Evolutionary conservation across 2,888 invertebrate genomes (phyloP).

Genomic region (Leptinotarsa peninsularis): DNA sequence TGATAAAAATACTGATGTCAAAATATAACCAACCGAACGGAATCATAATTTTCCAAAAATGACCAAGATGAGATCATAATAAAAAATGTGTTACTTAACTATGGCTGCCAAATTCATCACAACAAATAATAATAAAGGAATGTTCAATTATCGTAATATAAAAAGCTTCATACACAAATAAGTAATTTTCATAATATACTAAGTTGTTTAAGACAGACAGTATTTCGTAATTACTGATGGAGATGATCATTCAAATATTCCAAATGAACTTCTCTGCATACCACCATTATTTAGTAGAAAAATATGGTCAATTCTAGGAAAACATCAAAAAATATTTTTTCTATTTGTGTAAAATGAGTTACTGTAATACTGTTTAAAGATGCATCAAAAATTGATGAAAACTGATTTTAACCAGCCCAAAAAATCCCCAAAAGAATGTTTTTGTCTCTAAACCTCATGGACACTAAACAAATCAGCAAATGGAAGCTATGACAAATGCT

Average conservation of each 20-base stretch:
- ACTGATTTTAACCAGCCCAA: no score
- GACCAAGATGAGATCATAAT: slow-evolving; percentile 26
- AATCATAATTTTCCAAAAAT: slow-evolving; percentile 26
- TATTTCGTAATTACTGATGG: slow-evolving; percentile 13
- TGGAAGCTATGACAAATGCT: no score
- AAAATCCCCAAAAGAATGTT: no score
- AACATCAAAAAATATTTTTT: no score
- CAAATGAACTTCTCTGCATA: neutral
- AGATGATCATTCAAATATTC: slow-evolving; percentile 6
- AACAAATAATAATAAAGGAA: slow-evolving; percentile 53
- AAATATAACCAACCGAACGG: slow-evolving; percentile 18
- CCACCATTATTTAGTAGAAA: neutral
- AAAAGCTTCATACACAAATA: slow-evolving; percentile 35
- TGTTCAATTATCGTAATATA: slow-evolving; percentile 48
- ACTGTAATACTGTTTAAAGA: no score
- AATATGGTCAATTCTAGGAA: neutral
- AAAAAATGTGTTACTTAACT: slow-evolving; percentile 34
- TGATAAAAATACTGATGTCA: slow-evolving; percentile 37
- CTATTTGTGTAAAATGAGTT: no score
- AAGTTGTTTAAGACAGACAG: slow-evolving; percentile 5
- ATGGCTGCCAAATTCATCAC: slow-evolving; percentile 57
- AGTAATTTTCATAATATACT: slow-evolving; percentile 22
- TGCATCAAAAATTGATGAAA: no score
- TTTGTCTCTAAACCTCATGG: no score
- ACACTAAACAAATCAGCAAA: no score